Base-by-base conservation (phyloP, 2,888 invertebrate genomes). In the Eupithecia pulchellata region DNA sequence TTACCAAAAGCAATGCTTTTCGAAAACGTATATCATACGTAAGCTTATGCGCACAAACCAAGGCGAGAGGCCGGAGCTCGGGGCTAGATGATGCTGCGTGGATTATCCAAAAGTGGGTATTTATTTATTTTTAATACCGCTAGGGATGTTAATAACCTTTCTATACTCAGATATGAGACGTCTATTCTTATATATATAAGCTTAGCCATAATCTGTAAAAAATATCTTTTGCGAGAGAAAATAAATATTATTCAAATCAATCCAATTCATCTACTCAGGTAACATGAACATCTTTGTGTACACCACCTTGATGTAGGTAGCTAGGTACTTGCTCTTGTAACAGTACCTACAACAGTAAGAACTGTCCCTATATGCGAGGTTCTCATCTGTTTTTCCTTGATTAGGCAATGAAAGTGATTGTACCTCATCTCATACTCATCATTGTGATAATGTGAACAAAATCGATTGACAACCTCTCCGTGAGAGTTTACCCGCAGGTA, bases 351-450 rank as follows among this genome's bases (percentile, higher is more conserved):
- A 47, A 47, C 47, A 6, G 47, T 47, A 47, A 47, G 20, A 47
- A 47, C 25, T 52, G 52, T 20, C 25, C n/a, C n/a, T n/a, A n/a
- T n/a, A n/a, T 52, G 34, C 29, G 60, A 13, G 17, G 67, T 80
- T 81, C 81, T 69, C 81, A 80, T 73, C 67, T 64, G 72, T 71
- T 70, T 72, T 72, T 80, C 81, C 77, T 17, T n/a, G 69, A 73
- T 74, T 71, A 71, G 74, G 75, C 71, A 81, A 82, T 81, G 85
- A 85, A 85, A 85, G 85, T 81, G 79, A 85, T 81, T 81, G 79
- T 78, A 73, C 77, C 36, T 60, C 27, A 65, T 13, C 4, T 36
- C 4, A 36, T 64, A 17, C 30, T 64, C 67, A 79, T 81, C 74
- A 78, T 76, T 77, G 74, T 77, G 67, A 64, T 74, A 73, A 75